Conservation (phyloP, 1,140 invertebrate species). For the Brachionus paranguensis region DNA sequence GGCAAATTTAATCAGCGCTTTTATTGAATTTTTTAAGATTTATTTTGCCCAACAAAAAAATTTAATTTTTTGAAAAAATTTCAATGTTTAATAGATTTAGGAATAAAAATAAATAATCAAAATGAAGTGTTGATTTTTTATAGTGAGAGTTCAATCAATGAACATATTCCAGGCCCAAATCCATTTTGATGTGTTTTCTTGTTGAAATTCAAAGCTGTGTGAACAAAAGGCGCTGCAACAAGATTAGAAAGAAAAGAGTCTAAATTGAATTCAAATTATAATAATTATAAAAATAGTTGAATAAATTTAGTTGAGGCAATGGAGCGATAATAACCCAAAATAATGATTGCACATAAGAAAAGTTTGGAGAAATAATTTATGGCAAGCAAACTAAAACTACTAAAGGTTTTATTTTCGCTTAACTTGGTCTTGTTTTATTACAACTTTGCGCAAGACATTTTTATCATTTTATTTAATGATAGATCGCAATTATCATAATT, state of each 20-base stretch:
- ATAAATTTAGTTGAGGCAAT: neutral
- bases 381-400: neutral
- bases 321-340: slow-evolving; percentile 18
- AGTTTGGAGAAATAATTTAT: neutral
- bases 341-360: neutral
- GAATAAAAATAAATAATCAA: neutral
- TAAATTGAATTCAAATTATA: neutral
- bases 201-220: neutral
- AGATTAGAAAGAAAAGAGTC: neutral
- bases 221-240: neutral
- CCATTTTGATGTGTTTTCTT: neutral
- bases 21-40: neutral
- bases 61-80: too few species aligned
- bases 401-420: slow-evolving; percentile 4
- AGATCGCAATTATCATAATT: neutral
- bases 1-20: neutral
- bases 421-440: neutral
- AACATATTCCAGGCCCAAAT: neutral
- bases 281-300: neutral
- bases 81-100: neutral
- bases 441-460: neutral
- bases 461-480: slow-evolving; percentile 2
- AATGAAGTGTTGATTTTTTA: neutral
- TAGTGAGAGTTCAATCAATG: neutral
- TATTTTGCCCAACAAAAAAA: neutral